These are phyloP conservation scores for Phalacrocorax aristotelis DNA, from an alignment of 2,113 vertebrate genomes.

Conservation along the genomic window DNA sequence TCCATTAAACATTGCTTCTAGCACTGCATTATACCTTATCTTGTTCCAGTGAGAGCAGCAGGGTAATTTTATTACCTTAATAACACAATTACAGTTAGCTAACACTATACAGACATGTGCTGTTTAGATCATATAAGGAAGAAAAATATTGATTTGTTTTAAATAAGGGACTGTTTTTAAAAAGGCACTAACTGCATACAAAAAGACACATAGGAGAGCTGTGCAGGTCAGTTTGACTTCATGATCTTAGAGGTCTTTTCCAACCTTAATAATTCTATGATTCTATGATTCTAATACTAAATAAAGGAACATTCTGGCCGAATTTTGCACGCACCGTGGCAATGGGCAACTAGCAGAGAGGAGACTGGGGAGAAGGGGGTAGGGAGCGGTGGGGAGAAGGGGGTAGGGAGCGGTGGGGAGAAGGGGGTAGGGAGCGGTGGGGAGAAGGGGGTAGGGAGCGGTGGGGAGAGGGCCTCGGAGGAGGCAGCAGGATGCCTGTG, in stretches of 20 bases:
- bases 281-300: background rate
- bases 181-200: background rate
- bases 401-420: rapidly evolving
- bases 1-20: background rate
- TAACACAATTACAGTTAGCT: background rate
- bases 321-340: rapidly evolving
- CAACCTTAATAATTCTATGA: no score
- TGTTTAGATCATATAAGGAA: background rate
- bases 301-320: background rate
- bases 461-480: background rate
- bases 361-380: background rate
- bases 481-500: rapidly evolving
- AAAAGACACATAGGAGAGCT: background rate
- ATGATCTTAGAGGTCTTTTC: no score
- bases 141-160: background rate
- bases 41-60: background rate
- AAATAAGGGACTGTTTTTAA: background rate
- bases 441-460: background rate
- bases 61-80: background rate
- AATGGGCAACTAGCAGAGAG: background rate
- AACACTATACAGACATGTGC: background rate
- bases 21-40: background rate
- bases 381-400: rapidly evolving
- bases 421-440: rapidly evolving
- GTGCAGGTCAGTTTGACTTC: background rate